Conservation (phyloP, 2,113 vertebrate genomes). For the Carlito syrichta region DNA sequence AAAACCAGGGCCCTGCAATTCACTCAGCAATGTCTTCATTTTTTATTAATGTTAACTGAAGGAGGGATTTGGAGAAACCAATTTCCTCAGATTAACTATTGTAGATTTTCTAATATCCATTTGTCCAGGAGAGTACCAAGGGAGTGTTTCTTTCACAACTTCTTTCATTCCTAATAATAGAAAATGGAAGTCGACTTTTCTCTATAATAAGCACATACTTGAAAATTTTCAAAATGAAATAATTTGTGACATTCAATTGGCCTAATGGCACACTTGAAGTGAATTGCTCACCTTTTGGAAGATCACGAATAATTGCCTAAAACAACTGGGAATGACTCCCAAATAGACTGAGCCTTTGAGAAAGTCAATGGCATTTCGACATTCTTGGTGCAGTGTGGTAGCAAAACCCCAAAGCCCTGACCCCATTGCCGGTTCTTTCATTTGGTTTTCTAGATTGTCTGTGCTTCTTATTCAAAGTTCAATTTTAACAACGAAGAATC, state of each 20-base stretch:
- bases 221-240: constrained; percentile 54
- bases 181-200: constrained; percentile 34
- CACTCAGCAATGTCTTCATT: neutral
- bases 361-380: neutral
- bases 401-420: neutral
- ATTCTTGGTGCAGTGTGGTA: neutral
- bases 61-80: neutral
- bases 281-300: constrained; percentile 57
- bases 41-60: constrained; percentile 42
- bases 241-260: constrained; percentile 37
- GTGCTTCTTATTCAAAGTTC: neutral
- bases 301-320: constrained; percentile 36
- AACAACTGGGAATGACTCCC: constrained; percentile 17
- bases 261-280: constrained; percentile 15
- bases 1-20: neutral
- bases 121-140: constrained; percentile 26
- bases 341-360: neutral
- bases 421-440: neutral
- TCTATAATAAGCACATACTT: constrained; percentile 5
- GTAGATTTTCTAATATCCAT: constrained; percentile 45
- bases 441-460: constrained; percentile 3
- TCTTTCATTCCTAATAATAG: constrained; percentile 39
- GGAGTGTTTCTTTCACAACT: constrained; percentile 39
- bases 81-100: constrained; percentile 49
- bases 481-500: neutral